Evolutionary conservation across 2,888 invertebrate genomes (phyloP), one percentile per base, ranked within the genome.

Genomic region (Metalampra italica): DNA sequence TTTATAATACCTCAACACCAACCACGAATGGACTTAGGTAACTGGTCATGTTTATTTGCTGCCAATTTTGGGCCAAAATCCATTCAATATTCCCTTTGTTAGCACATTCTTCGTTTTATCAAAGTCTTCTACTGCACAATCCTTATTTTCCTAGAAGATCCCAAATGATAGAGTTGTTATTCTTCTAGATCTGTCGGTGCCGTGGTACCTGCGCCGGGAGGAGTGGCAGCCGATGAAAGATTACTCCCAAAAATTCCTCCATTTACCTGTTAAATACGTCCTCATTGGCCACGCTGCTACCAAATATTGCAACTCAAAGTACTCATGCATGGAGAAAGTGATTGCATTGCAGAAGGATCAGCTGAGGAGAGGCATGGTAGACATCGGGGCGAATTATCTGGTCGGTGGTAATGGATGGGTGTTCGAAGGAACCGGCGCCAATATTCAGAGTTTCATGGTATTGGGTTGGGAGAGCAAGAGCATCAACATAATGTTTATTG

Each of bases 351-450:
- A 47, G 13, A n/a, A 36, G 13, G 9, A 9, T 1, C 42, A 47
- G 12, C 8, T 41, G 13, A 9, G 41, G 14, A 40, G 50, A 43
- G 45, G 46, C 9, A 49, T 14, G 14, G 29, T 36, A 3, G 58
- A 58, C 32, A 56, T 56, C 14, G 54, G 45, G 2, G 47, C 48
- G 11, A 58, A 58, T 45, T 58, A 47, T 36, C 44, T 58, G 9
- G 49, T 58, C 11, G 55, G 54, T 2, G 56, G 56, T 0, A 30
- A 39, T 3, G 58, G 56, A 9, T 13, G 50, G 7, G 41, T 56
- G 7, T 51, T 54, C 15, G 56, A 56, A 43, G 58, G 56, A 7
- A 43, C 54, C 13, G 58, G 58, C 3, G 54, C 50, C 5, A 56
- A 58, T 32, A 41, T 53, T 9, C 8, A 30, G 7, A 48, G 52